Base-by-base conservation (phyloP, 2,113 vertebrate genomes). In the Urocolius indicus region DNA sequence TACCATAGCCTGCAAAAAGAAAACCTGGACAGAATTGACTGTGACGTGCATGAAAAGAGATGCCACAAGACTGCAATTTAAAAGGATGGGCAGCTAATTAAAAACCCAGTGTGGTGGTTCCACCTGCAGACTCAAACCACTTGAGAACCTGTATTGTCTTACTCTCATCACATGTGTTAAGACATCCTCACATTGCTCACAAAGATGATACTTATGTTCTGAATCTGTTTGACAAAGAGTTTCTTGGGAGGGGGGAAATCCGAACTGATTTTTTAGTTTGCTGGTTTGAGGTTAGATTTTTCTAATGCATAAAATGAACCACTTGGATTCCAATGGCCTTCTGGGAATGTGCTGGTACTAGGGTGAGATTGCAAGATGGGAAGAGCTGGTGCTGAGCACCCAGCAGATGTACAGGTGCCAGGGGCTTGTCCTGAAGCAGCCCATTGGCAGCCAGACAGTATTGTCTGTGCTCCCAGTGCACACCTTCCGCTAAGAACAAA, bases 321-420 rank as follows among this genome's bases (percentile, higher is more conserved):
- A 65, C 30, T 54, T 63, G 16, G 48, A 67, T 51, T 22, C 19
- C 32, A 58, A 17, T 10, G 51, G 58, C 51, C 16, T 71, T 65
- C 51, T 34, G 76, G 34, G 45, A 71, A 32, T 3, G 54, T 32
- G 26, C 16, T 65, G 54, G 51, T 36, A 8, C 43, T 57, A 57
- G 36, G 5, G 16, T 51, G 20, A 41, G 26, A 23, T 41, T 57
- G 10, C 66, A 68, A 78, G 34, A 41, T 0, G 0, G n/a, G 45
- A 34, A 85, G 63, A 81, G 41, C 27, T 51, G 27, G 41, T 34
- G 34, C 52, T n/a, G 75, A 13, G 34, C 22, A 59, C 57, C 21
- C 54, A 62, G 36, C 0, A 0, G 20, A n/a, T 1, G 0, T 45
- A 23, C 17, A 11, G 2, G 0, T 26, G 17, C 9, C 1, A 0